Evolutionary conservation across 2,888 invertebrate species (phyloP), one percentile per base, ranked within the genome.

Genomic region (Melinaea marsaeus): DNA sequence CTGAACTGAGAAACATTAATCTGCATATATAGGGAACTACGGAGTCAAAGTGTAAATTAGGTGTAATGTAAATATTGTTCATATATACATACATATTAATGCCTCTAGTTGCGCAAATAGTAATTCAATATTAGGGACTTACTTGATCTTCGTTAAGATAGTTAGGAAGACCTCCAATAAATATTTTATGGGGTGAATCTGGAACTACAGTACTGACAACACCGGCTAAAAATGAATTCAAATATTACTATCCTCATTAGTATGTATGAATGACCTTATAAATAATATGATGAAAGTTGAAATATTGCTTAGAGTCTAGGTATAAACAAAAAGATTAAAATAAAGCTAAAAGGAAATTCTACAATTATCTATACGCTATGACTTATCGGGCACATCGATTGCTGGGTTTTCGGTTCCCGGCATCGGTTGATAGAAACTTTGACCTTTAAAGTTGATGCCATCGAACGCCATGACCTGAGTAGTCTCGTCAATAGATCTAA

Each of bases 401-500:
- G 96, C 94, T 68, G 94, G 95, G 81, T 95, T 96, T 86, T 97
- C 99, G 58, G 96, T 95, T 75, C 98, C 98, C 62, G 98, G 98
- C 94, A 99, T 97, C 0, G 99, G 99, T 81, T 99, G 99, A 83
- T 99, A 99, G 91, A 99, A 94, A 86, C 98, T 98, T 86, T 99
- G 99, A 55, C 97, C 97, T 90, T 99, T 98, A 86, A 99, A 99
- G 87, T 98, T 98, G 73, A 99, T 99, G 46, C 99, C 99, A 90
- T 99, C 99, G 88, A 99, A 99, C 34, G 99, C 99, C 98, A 99
- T 99, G 2, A 99, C 99, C 82, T 99, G 98, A 54, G 99, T 98
- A 4, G 99, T 99, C 88, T 99, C 99, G 92, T 99, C 99, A 80
- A 99, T 99, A 13, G 99, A 99, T 77, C 98, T 92, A 90, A 98